Evolutionary conservation across 2,797 vertebrate species (phyloP).

Genomic region (Notolabrus celidotus): DNA sequence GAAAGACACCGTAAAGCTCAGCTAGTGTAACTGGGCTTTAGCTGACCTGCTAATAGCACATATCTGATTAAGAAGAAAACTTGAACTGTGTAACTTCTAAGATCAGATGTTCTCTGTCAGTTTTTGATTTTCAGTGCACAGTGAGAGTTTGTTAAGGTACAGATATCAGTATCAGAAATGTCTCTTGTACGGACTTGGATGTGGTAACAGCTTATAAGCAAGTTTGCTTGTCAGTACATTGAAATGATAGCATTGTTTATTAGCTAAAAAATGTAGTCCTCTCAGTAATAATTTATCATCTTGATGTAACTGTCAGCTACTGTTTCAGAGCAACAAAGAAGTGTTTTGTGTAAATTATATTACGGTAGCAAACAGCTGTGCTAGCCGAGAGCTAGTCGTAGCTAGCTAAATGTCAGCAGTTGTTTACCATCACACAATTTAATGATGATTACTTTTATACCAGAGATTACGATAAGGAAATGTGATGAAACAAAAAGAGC

Average conservation of each 20-base stretch:
- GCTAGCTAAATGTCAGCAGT: background rate
- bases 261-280: background rate
- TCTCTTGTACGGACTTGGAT: background rate
- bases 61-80: constrained; percentile 2
- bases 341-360: background rate
- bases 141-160: background rate
- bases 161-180: background rate
- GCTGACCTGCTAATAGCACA: background rate
- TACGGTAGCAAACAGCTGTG: background rate
- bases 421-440: background rate
- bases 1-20: constrained; percentile 5
- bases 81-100: background rate
- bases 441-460: background rate
- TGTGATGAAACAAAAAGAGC: background rate
- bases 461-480: background rate
- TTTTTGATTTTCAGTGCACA: constrained; percentile 18
- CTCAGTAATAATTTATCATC: background rate
- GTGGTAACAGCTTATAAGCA: background rate
- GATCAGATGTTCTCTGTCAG: constrained; percentile 1
- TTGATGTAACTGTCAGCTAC: background rate
- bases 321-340: background rate
- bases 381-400: background rate
- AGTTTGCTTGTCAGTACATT: too few relatives aligned
- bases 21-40: too few relatives aligned
- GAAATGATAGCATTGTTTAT: too few relatives aligned